Evolutionary conservation across 1,140 invertebrate genomes (phyloP).

Genomic region (Cataglyphis hispanica): DNA sequence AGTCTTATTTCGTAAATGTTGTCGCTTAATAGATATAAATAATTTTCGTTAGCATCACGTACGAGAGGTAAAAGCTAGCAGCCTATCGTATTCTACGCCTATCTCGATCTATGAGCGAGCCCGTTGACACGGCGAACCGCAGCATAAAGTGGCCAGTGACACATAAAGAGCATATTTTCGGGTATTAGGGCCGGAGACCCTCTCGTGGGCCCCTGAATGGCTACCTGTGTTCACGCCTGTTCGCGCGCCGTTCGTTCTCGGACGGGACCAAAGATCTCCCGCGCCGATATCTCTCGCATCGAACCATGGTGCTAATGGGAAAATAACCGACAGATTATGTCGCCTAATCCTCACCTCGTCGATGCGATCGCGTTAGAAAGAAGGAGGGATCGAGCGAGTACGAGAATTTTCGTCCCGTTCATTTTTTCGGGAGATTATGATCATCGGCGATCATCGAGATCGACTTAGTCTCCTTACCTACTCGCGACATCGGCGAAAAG

Average conservation of each 20-base stretch:
- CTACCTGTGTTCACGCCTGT: conserved; percentile 85
- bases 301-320: conserved; percentile 66
- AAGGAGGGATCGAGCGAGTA: conserved; percentile 37
- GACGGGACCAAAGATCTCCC: conserved; percentile 76
- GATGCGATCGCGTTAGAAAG: conserved; percentile 74
- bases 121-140: conserved; percentile 70
- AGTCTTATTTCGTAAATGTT: conserved; percentile 3
- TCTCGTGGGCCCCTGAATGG: conserved; percentile 44
- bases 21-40: background rate
- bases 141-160: conserved; percentile 85
- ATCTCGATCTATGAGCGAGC: conserved; percentile 51
- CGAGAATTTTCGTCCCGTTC: conserved; percentile 19
- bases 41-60: background rate
- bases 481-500: background rate
- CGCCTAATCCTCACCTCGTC: conserved; percentile 69
- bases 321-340: conserved; percentile 77
- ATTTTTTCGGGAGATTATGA: background rate
- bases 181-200: conserved; percentile 78
- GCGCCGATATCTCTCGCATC: conserved; percentile 71
- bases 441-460: background rate
- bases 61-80: background rate
- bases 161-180: conserved; percentile 86
- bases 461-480: background rate
- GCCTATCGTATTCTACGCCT: conserved; percentile 63
- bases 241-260: conserved; percentile 62